Evolutionary conservation across 2,113 vertebrate species (phyloP).

Genomic region (Corythornis vintsioides): DNA sequence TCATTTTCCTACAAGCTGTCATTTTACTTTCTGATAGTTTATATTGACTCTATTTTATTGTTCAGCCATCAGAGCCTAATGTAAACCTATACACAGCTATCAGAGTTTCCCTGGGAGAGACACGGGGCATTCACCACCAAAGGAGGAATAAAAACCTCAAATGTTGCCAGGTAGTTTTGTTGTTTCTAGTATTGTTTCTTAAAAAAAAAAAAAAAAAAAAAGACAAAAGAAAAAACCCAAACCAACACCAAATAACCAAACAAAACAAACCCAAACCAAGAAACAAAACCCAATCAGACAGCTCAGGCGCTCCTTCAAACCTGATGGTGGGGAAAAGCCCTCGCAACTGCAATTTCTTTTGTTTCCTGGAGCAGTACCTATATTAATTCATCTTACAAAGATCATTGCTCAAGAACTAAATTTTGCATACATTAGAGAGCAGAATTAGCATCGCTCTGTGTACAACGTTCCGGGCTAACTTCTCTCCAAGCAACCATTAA

Average conservation of each 20-base stretch:
- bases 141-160: constrained; percentile 17
- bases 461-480: constrained; percentile 93
- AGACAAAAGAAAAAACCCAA: background rate
- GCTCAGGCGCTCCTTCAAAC: constrained; percentile 65
- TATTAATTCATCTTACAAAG: constrained; percentile 84
- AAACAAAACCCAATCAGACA: constrained; percentile 5
- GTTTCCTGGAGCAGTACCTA: constrained; percentile 81
- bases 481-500: constrained; percentile 99
- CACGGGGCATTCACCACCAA: constrained; percentile 30
- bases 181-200: background rate
- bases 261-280: background rate
- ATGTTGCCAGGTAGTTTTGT: constrained; percentile 47
- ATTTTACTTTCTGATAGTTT: constrained; percentile 48
- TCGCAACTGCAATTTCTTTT: constrained; percentile 76
- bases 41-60: constrained; percentile 6
- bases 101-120: constrained; percentile 36
- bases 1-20: constrained; percentile 47
- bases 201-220: background rate
- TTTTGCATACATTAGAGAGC: constrained; percentile 97
- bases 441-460: constrained; percentile 93
- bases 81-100: constrained; percentile 25
- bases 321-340: constrained; percentile 60
- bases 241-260: background rate
- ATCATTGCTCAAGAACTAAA: constrained; percentile 85
- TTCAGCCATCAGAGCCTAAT: constrained; percentile 6